phyloP scores from a whole-genome alignment of 2,113 vertebrate genomes.

The Antechinus stuartii region DNA sequence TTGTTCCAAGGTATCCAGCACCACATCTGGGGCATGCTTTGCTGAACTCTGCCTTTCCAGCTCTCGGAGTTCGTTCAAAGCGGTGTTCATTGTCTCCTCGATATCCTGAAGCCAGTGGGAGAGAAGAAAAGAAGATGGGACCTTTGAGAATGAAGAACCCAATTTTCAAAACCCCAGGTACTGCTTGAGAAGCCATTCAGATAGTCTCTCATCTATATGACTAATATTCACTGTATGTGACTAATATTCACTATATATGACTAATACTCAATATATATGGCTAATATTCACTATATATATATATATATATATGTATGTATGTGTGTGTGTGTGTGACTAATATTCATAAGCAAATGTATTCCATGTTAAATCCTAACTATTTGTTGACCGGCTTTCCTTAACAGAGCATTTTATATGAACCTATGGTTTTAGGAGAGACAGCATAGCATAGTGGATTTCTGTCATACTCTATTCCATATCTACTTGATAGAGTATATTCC shows the following conservation, averaged over 20 bases:
- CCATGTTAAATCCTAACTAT: background rate
- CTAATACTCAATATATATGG: too few species aligned
- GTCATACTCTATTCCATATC: too few species aligned
- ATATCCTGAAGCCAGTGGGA: slow-evolving; percentile 91
- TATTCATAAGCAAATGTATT: background rate
- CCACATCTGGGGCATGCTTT: slow-evolving; percentile 96
- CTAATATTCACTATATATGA: background rate
- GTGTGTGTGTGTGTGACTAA: background rate
- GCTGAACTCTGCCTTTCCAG: slow-evolving; percentile 96
- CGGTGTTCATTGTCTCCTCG: slow-evolving; percentile 98
- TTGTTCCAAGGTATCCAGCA: slow-evolving; percentile 97
- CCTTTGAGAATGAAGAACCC: background rate
- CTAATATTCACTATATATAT: too few species aligned
- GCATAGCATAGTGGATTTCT: too few species aligned
- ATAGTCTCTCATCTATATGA: background rate
- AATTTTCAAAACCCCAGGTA: background rate
- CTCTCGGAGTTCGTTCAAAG: slow-evolving; percentile 96
- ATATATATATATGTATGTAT: too few species aligned
- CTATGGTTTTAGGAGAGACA: background rate
- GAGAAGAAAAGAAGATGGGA: background rate
- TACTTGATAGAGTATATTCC: too few species aligned
- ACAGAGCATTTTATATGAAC: background rate
- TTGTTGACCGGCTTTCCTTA: background rate
- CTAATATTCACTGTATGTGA: background rate
- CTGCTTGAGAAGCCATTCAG: background rate